These are phyloP conservation scores for Melanostoma scalare DNA, from an alignment of 2,888 invertebrate species.

Conservation along the genomic window DNA sequence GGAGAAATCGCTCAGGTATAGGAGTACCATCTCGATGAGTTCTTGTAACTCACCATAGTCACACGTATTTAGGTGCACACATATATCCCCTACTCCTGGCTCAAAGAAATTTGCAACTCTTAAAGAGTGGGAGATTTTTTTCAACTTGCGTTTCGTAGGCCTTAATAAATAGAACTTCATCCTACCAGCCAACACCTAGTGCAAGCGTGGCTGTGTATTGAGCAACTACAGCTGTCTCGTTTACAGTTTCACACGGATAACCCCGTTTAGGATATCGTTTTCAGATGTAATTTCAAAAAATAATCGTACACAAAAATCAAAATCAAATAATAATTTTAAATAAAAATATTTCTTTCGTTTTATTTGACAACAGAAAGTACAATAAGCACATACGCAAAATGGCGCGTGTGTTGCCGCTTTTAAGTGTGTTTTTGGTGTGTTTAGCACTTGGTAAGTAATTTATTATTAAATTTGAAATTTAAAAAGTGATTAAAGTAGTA, in stretches of 20 bases:
- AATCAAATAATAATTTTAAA: slow-evolving; percentile 35
- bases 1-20: slow-evolving; percentile 57
- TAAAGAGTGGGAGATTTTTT: slow-evolving; percentile 73
- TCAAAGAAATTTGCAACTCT: slow-evolving; percentile 56
- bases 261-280: slow-evolving; percentile 70
- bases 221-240: slow-evolving; percentile 79
- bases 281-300: slow-evolving; percentile 60
- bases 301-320: slow-evolving; percentile 21
- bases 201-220: slow-evolving; percentile 82
- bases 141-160: slow-evolving; percentile 78
- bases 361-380: slow-evolving; percentile 62
- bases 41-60: slow-evolving; percentile 47
- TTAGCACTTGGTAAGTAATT: slow-evolving; percentile 68
- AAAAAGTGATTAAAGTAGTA: slow-evolving; percentile 60
- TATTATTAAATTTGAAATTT: slow-evolving; percentile 19
- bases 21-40: slow-evolving; percentile 27
- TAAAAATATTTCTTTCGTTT: slow-evolving; percentile 63
- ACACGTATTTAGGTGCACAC: slow-evolving; percentile 19
- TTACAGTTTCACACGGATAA: slow-evolving; percentile 68
- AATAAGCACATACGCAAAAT: slow-evolving; percentile 78
- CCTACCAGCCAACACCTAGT: slow-evolving; percentile 82
- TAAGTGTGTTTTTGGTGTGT: slow-evolving; percentile 80
- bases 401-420: slow-evolving; percentile 81
- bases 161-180: slow-evolving; percentile 83
- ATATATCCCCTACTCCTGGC: slow-evolving; percentile 50